Evolutionary conservation across 2,888 invertebrate genomes (phyloP).

Genomic region (Coremacera marginata): DNA sequence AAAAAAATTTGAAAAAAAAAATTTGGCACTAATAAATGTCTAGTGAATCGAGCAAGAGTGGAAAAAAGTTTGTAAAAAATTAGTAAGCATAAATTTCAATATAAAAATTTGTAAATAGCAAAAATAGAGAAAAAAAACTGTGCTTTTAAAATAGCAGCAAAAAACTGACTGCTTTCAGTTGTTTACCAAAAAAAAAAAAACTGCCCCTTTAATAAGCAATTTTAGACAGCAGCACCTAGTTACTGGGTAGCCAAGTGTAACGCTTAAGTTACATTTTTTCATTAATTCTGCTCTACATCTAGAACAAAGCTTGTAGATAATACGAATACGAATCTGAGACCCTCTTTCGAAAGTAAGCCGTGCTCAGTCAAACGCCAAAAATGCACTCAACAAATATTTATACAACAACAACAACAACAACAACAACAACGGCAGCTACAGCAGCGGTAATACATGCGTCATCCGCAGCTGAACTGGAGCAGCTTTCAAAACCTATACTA

Average conservation of each 20-base stretch:
- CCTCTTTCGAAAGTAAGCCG: constrained; percentile 5
- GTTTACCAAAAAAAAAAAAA: too few relatives aligned
- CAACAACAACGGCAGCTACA: constrained; percentile 41
- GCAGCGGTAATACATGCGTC: constrained; percentile 42
- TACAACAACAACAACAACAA: constrained; percentile 41
- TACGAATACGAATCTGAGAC: not conserved
- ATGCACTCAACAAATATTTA: constrained; percentile 38
- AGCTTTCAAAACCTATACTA: constrained; percentile 68
- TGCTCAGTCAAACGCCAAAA: constrained; percentile 8
- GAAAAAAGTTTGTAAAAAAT: not conserved
- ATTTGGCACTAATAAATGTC: not conserved
- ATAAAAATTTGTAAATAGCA: too few relatives aligned
- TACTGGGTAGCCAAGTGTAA: constrained; percentile 25
- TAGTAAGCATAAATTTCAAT: not conserved
- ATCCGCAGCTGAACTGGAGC: constrained; percentile 58
- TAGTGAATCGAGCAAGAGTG: not conserved
- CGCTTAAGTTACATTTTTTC: constrained; percentile 21
- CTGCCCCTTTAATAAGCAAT: not conserved
- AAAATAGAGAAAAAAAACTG: not conserved
- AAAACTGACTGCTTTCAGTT: too few relatives aligned
- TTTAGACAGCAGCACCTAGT: not conserved
- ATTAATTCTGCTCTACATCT: not conserved
- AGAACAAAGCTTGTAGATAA: not conserved
- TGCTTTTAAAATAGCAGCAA: too few relatives aligned
- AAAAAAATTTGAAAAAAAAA: not conserved